phyloP scores from a whole-genome alignment of 2,888 invertebrate species.

The Xestoiulus laeticollis region DNA sequence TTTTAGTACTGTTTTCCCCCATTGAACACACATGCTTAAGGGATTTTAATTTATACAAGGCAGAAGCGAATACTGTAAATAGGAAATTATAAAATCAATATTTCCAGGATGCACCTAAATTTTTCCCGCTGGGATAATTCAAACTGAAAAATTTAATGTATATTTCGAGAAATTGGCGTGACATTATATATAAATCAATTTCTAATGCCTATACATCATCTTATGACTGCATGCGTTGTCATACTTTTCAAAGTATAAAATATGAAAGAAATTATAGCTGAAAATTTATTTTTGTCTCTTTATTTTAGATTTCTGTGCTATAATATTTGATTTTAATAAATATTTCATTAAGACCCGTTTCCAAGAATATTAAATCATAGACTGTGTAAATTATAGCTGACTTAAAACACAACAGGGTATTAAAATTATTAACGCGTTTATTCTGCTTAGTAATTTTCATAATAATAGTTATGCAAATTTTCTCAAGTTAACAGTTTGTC shows the following conservation, averaged over 20 bases:
- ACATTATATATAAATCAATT: neutral
- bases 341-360: too few relatives aligned
- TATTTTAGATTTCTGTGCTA: too few relatives aligned
- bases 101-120: neutral
- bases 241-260: neutral
- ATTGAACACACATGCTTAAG: neutral
- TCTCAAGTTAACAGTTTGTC: too few relatives aligned
- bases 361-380: too few relatives aligned
- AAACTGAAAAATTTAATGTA: neutral
- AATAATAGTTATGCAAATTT: too few relatives aligned
- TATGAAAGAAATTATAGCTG: too few relatives aligned
- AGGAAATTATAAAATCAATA: conserved; percentile 26
- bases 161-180: neutral
- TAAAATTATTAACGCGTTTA: too few relatives aligned
- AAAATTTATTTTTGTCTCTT: too few relatives aligned
- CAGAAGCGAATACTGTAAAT: neutral
- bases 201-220: neutral
- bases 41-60: neutral
- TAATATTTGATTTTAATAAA: too few relatives aligned
- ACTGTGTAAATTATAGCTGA: too few relatives aligned
- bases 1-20: neutral
- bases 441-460: too few relatives aligned
- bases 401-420: too few relatives aligned
- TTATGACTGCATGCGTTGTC: neutral
- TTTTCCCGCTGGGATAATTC: neutral